A percentile compares a stretch with the other conserved stretches of the same genome.
phyloP scores from a whole-genome alignment of 2,113 vertebrate genomes.

The Craseonycteris thonglongyai region DNA sequence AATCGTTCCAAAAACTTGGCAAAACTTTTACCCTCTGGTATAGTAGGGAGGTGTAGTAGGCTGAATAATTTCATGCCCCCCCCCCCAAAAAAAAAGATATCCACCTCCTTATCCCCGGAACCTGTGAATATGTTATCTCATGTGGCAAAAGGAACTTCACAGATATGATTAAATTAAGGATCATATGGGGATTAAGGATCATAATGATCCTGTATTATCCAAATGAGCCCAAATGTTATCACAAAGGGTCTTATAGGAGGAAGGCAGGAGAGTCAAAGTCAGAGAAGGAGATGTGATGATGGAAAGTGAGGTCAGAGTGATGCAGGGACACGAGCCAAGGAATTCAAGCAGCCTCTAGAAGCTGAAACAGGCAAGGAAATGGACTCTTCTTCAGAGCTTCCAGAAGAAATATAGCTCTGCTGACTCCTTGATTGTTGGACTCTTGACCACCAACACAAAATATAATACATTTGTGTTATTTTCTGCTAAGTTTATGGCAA shows the following conservation, averaged over 20 bases:
- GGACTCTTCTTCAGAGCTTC: neutral
- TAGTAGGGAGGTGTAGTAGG: neutral
- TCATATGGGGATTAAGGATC: neutral
- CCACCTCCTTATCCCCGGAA: neutral
- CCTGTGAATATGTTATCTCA: neutral
- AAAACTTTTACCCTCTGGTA: neutral
- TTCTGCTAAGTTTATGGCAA: neutral
- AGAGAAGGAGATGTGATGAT: neutral
- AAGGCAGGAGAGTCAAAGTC: neutral
- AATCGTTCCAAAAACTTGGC: neutral
- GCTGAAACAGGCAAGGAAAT: neutral
- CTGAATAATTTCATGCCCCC: neutral
- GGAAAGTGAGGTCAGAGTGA: neutral
- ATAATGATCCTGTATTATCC: neutral
- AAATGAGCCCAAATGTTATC: neutral
- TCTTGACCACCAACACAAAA: neutral
- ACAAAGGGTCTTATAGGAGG: neutral
- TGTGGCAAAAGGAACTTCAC: neutral
- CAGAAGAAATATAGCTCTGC: neutral
- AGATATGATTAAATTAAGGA: neutral
- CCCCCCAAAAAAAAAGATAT: neutral
- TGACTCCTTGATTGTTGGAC: neutral
- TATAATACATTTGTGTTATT: conserved; percentile 1
- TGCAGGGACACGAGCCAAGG: neutral
- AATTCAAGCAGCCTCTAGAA: neutral